Base-by-base conservation (phyloP, 2,797 vertebrate genomes). In the Caiman crocodilus region DNA sequence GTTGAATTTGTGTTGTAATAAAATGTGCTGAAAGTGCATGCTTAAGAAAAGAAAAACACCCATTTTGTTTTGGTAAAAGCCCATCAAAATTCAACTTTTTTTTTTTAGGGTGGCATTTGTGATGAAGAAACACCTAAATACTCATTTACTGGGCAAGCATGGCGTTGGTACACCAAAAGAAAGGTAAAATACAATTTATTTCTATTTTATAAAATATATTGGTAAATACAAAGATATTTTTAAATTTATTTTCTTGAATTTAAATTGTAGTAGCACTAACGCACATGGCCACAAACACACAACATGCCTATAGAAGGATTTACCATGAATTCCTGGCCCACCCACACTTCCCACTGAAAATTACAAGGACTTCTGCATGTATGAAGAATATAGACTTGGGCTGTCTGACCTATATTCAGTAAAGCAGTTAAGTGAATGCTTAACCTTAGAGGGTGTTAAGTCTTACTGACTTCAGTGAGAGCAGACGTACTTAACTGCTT, bases 121-220 rank as follows among this genome's bases (percentile, higher is more conserved):
- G 94, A 99, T 99, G 99, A 99, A 99, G 98, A 99, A 99, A 78
- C 99, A 99, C 97, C 97, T 99, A 94, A 99, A 99, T 97, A 99
- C 99, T 76, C 99, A 99, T 95, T 97, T 99, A 89, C 98, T 99
- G 90, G 99, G 99, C 78, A 99, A 99, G 94, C 99, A 99, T 6
- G 99, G 99, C 96, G 98, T 99, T 71, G 99, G 99, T 64, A 99
- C 99, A 88, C 99, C 99, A 17, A 99, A 99, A 97, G 99, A 99
- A 97, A 99, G 99, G 99, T 99, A 99, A 98, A 90, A 7, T 17
- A 18, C 28, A 85, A 26, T 79, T 76, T 3, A 55, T 85, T 95
- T 59, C 78, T 1, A 1, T 69, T 90, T 83, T 81, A 17, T 9
- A 5, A 8, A 25, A 23, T 63, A 18, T 16, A 2, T 85, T 64